A percentile compares a stretch with the other conserved stretches of the same genome.
phyloP scores from a whole-genome alignment of 2,113 vertebrate species.

The Pseudolaguvia tuberculata region DNA sequence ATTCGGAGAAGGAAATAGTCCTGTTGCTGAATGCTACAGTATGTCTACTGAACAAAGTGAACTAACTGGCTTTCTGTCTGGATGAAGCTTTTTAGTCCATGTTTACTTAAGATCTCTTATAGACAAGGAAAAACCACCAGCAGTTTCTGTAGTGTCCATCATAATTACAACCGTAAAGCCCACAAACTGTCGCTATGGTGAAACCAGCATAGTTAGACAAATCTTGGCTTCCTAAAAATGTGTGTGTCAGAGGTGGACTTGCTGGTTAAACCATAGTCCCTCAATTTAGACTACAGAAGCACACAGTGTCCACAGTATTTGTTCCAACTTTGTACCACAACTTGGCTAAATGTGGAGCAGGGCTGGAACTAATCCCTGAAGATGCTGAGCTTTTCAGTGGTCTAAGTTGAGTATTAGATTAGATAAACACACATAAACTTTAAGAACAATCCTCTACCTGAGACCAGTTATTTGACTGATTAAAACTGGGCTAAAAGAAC shows the following conservation, averaged over 20 bases:
- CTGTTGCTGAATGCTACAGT: constrained; percentile 21
- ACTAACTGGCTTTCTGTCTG: constrained; percentile 10
- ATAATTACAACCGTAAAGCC: constrained; percentile 16
- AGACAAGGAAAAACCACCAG: constrained; percentile 26
- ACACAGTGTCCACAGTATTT: constrained; percentile 20
- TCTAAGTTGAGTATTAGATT: constrained; percentile 2
- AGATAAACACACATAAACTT: neutral
- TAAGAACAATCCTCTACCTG: constrained; percentile 26
- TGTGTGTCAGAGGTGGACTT: neutral
- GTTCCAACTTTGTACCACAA: constrained; percentile 31
- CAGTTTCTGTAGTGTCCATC: constrained; percentile 29
- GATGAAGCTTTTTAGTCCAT: constrained; percentile 11
- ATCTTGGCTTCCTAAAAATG: constrained; percentile 3
- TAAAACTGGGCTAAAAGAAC: neutral
- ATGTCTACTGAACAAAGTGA: constrained; percentile 1
- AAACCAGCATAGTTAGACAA: constrained; percentile 15
- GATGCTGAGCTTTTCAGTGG: constrained; percentile 17
- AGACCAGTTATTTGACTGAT: constrained; percentile 21
- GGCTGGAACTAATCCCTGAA: constrained; percentile 23
- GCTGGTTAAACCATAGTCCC: neutral
- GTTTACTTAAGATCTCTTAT: constrained; percentile 31
- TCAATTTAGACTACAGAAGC: constrained; percentile 9
- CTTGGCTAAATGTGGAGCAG: constrained; percentile 25
- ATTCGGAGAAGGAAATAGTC: constrained; percentile 43
- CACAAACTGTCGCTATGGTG: constrained; percentile 21